phyloP scores from a whole-genome alignment of 2,888 invertebrate genomes.

The Drosophila atripex region DNA sequence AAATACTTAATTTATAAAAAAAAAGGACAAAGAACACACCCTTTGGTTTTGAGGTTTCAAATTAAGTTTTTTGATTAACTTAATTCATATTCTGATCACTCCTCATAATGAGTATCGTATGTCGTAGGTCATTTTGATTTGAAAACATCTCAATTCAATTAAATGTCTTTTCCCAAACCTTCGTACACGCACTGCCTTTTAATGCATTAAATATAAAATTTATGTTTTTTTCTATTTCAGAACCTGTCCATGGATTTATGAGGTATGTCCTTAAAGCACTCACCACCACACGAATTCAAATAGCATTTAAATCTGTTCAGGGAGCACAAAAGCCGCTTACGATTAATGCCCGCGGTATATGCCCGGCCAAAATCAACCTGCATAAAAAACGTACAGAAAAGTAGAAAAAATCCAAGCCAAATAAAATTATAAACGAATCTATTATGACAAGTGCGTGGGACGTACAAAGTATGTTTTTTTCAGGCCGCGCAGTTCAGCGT shows the following conservation, averaged over 20 bases:
- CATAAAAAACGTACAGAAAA: constrained; percentile 25
- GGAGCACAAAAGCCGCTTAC: constrained; percentile 66
- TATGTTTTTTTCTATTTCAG: constrained; percentile 51
- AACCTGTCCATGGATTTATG: constrained; percentile 67
- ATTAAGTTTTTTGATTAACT: not conserved
- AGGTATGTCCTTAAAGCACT: constrained; percentile 54
- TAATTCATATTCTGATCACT: not conserved
- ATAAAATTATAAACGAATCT: constrained; percentile 71
- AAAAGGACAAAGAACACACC: too few species aligned
- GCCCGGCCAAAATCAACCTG: constrained; percentile 54
- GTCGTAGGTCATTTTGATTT: not conserved
- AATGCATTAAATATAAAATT: constrained; percentile 18
- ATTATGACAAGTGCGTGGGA: constrained; percentile 77
- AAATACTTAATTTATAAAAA: too few species aligned
- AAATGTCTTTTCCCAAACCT: not conserved
- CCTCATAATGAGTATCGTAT: not conserved
- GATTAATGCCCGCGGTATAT: constrained; percentile 33
- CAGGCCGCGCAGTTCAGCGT: constrained; percentile 9
- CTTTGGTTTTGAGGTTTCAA: too few species aligned
- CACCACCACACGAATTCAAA: constrained; percentile 16
- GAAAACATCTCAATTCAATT: not conserved
- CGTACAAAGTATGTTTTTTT: constrained; percentile 37
- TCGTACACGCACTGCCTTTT: not conserved
- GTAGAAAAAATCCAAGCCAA: constrained; percentile 35
- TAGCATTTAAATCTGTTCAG: constrained; percentile 34